phyloP scores from a whole-genome alignment of 2,888 invertebrate genomes.

The Sycophila texana region DNA sequence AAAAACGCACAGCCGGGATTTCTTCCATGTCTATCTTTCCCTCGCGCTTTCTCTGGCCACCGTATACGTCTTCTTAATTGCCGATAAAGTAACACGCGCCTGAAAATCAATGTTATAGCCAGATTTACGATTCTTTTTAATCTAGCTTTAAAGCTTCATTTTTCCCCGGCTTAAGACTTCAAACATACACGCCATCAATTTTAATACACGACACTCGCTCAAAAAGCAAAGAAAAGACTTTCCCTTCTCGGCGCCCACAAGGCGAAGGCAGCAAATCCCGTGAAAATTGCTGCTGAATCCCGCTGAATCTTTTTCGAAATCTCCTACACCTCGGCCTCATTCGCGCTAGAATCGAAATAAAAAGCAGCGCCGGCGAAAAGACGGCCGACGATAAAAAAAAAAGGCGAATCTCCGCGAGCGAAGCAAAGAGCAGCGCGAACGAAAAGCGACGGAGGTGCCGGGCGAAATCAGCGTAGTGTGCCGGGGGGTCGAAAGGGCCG shows the following conservation, averaged over 20 bases:
- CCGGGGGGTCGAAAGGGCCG: constrained; percentile 15
- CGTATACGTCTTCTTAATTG: constrained; percentile 27
- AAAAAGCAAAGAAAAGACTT: too few relatives aligned
- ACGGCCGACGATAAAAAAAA: background rate
- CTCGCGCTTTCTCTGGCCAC: background rate
- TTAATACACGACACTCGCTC: too few relatives aligned
- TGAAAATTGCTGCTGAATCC: too few relatives aligned
- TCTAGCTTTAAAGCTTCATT: background rate
- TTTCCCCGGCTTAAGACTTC: background rate
- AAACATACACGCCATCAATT: too few relatives aligned
- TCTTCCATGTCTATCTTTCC: background rate
- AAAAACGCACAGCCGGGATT: background rate
- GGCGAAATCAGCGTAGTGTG: constrained; percentile 39
- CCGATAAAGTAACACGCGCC: background rate
- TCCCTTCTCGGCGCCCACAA: too few relatives aligned
- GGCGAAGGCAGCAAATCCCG: too few relatives aligned
- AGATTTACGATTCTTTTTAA: too few relatives aligned
- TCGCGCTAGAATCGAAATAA: too few relatives aligned
- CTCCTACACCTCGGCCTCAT: background rate
- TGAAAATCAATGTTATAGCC: background rate
- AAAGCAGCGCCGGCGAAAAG: too few relatives aligned
- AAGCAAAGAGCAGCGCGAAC: background rate
- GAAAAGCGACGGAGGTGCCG: background rate
- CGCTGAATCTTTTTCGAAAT: too few relatives aligned
- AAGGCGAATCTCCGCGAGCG: background rate